These are phyloP conservation scores for Penaeus indicus DNA, from an alignment of 1,140 invertebrate genomes.

Conservation along the genomic window DNA sequence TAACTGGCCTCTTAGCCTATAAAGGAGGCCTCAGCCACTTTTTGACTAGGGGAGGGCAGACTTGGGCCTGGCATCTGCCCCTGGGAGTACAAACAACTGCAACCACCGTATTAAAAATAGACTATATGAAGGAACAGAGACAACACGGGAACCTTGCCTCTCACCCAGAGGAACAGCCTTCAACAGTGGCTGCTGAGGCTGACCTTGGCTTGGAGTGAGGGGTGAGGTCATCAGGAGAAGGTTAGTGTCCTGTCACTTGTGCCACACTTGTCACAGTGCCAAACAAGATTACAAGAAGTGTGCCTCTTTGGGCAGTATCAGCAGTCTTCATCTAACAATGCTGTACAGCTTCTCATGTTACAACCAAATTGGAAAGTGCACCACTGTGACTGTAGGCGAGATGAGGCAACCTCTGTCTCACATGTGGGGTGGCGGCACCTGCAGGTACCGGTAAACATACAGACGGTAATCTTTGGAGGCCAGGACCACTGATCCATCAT, in stretches of 20 bases:
- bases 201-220: not conserved
- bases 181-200: not conserved
- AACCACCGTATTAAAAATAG: conserved; percentile 64
- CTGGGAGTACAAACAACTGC: conserved; percentile 55
- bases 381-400: conserved; percentile 36
- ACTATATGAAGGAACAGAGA: conserved; percentile 61
- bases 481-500: conserved; percentile 98
- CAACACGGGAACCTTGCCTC: conserved; percentile 45
- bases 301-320: conserved; percentile 34
- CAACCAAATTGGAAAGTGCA: conserved; percentile 39
- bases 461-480: conserved; percentile 99
- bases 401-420: conserved; percentile 31
- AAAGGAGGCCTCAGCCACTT: conserved; percentile 17
- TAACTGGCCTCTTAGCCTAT: conserved; percentile 46
- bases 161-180: conserved; percentile 15
- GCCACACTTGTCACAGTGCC: conserved; percentile 33
- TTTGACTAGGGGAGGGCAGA: conserved; percentile 52
- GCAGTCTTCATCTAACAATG: conserved; percentile 21
- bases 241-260: conserved; percentile 52
- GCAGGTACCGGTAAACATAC: conserved; percentile 98
- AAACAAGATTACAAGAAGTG: conserved; percentile 38
- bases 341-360: conserved; percentile 32
- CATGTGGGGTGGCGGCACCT: conserved; percentile 65
- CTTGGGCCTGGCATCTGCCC: conserved; percentile 48
- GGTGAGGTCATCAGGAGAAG: conserved; percentile 43